A percentile compares a stretch with the other conserved stretches of the same genome.
Evolutionary conservation across 2,888 invertebrate species (phyloP).

Genomic region (Operophtera brumata): DNA sequence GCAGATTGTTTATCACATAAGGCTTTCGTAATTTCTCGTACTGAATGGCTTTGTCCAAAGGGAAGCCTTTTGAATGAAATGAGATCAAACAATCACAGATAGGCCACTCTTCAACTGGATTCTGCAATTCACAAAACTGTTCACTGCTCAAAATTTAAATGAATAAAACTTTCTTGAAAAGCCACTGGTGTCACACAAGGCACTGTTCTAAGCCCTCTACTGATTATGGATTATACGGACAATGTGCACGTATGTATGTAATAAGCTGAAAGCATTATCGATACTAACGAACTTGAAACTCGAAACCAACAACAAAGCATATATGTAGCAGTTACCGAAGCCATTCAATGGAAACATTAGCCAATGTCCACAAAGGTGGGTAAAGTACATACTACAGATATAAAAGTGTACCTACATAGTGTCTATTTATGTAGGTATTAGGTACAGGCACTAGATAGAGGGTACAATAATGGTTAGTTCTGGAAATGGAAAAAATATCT

Average conservation of each 20-base stretch:
- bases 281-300: conserved; percentile 40
- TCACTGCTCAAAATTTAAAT: not conserved
- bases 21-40: conserved; percentile 97
- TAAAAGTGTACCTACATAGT: conserved; percentile 4
- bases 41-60: conserved; percentile 97
- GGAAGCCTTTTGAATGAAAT: conserved; percentile 99
- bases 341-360: conserved; percentile 49
- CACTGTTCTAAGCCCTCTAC: conserved; percentile 20
- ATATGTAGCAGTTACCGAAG: conserved; percentile 41
- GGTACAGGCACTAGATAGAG: conserved; percentile 13
- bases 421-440: conserved; percentile 9
- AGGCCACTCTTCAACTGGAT: conserved; percentile 99
- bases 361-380: conserved; percentile 16
- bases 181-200: conserved; percentile 25
- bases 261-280: conserved; percentile 23
- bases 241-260: conserved; percentile 12
- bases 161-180: not conserved
- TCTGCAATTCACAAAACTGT: conserved; percentile 70
- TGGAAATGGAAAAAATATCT: conserved; percentile 20
- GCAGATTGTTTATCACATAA: conserved; percentile 98
- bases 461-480: conserved; percentile 30
- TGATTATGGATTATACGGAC: conserved; percentile 18
- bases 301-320: conserved; percentile 52
- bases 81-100: conserved; percentile 98
- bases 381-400: not conserved